These are phyloP conservation scores for Gobionotothen gibberifrons DNA, from an alignment of 2,797 vertebrate genomes.

Conservation along the genomic window DNA sequence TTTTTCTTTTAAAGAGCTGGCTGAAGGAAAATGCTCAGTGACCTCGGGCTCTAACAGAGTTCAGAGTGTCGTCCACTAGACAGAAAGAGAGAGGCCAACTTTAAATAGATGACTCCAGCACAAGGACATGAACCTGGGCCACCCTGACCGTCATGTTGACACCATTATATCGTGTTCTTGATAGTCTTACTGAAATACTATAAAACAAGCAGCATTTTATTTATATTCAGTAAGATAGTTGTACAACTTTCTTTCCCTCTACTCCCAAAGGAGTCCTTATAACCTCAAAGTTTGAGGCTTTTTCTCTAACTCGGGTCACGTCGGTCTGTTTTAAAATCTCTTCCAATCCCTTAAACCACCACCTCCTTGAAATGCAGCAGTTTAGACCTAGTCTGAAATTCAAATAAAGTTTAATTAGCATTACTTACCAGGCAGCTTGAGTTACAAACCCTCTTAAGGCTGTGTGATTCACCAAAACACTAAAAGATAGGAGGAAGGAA, in stretches of 20 bases:
- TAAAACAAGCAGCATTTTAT: too few species aligned
- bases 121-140: slow-evolving; percentile 50
- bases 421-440: slow-evolving; percentile 61
- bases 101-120: slow-evolving; percentile 46
- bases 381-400: slow-evolving; percentile 65
- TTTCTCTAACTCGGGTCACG: slow-evolving; percentile 9
- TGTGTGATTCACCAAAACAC: slow-evolving; percentile 43
- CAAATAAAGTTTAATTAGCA: slow-evolving; percentile 79
- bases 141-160: slow-evolving; percentile 16
- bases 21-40: slow-evolving; percentile 21
- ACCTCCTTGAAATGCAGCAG: slow-evolving; percentile 59
- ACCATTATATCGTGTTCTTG: background rate
- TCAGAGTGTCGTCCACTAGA: slow-evolving; percentile 13
- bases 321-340: slow-evolving; percentile 35
- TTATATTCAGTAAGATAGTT: background rate
- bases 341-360: slow-evolving; percentile 39
- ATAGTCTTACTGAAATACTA: background rate
- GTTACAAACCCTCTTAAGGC: slow-evolving; percentile 53
- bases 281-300: background rate
- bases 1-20: slow-evolving; percentile 1
- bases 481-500: background rate
- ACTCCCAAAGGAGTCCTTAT: background rate
- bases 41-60: slow-evolving; percentile 29
- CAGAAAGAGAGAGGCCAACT: slow-evolving; percentile 18
- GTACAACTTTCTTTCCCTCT: background rate